Conservation (phyloP, 35 echinoderm and acorn worm species). For the Ptychodera flava region DNA sequence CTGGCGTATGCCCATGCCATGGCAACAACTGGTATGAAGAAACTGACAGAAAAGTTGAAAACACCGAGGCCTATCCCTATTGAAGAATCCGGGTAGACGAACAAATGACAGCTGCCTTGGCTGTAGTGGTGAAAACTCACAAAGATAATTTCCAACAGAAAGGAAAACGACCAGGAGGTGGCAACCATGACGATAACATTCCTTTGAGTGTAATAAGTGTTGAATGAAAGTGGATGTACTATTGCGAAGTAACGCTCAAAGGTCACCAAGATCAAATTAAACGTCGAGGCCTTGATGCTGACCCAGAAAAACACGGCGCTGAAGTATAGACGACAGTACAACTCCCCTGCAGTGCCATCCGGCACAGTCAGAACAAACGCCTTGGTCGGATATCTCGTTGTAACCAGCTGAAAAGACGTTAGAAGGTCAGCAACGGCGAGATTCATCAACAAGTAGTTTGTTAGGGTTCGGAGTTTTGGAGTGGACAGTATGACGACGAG, state of each 20-base stretch:
- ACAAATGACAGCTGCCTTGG: slow-evolving; percentile 15
- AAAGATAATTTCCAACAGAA: slow-evolving; percentile 58
- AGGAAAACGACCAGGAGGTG: slow-evolving; percentile 47
- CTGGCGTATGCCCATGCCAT: slow-evolving; percentile 80
- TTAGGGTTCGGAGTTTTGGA: slow-evolving; percentile 59
- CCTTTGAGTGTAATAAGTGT: slow-evolving; percentile 48
- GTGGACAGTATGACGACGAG: slow-evolving; percentile 66
- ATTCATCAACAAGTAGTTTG: slow-evolving; percentile 90
- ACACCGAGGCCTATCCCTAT: slow-evolving; percentile 42
- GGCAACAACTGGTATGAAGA: slow-evolving; percentile 68
- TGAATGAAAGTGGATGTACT: slow-evolving; percentile 79
- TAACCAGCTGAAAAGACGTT: slow-evolving; percentile 53
- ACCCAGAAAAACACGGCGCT: slow-evolving; percentile 83
- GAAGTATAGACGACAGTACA: slow-evolving; percentile 64
- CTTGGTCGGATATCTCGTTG: not conserved
- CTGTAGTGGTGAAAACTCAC: not conserved
- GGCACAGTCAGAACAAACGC: slow-evolving; percentile 31
- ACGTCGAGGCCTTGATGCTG: slow-evolving; percentile 82
- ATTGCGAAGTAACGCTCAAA: slow-evolving; percentile 83
- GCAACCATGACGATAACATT: slow-evolving; percentile 55
- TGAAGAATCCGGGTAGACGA: slow-evolving; percentile 40
- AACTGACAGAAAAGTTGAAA: slow-evolving; percentile 62
- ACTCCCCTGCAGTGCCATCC: slow-evolving; percentile 36
- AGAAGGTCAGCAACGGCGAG: slow-evolving; percentile 77
- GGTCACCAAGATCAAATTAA: slow-evolving; percentile 86